Evolutionary conservation across 2,113 vertebrate species (phyloP), one percentile per base, ranked within the genome.

Genomic region (Nibea coibor): DNA sequence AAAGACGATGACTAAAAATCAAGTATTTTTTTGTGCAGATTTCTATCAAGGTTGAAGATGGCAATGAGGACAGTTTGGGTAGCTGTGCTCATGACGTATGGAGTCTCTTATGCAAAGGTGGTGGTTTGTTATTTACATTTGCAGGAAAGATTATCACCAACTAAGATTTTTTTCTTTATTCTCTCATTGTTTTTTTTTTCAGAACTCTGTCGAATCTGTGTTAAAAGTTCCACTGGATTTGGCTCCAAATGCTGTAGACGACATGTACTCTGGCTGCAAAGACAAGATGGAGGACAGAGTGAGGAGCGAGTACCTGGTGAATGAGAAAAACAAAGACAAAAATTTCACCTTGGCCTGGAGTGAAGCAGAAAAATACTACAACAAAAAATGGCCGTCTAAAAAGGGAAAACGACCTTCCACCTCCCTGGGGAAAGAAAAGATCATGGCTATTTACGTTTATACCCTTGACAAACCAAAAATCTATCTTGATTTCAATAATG

Each of bases 371-470:
- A 71, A 78, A 17, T 69, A 80, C 22, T 85, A 84, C 64, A 87
- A 89, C 59, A 75, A 79, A 26, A 77, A 31, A 64, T 87, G 64
- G 75, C 7, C 35, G 1, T 26, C 24, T 10, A 83, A 28, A 22
- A 78, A 45, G 9, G 67, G 48, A 10, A 86, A 63, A 35, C 56
- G 1, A 17, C 50, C 71, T 4, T 14, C 68, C 15, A 61, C 7
- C 0, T 43, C 19, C 2, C 51, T 88, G 57, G 43, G 58, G 0
- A 84, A 81, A 64, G 75, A 86, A 54, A 61, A 79, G 16, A 78
- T 81, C 26, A 81, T 85, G 73, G 84, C 88, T 1, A 72, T 91
- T 51, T 89, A 88, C 48, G 51, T 42, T 11, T 91, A 89, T 10
- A 85, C 72, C 8, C 62, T 84, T 1, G 70, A 75, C 16, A 42